phyloP scores from a whole-genome alignment of 2,113 vertebrate genomes.

The Bujurquina vittata region DNA sequence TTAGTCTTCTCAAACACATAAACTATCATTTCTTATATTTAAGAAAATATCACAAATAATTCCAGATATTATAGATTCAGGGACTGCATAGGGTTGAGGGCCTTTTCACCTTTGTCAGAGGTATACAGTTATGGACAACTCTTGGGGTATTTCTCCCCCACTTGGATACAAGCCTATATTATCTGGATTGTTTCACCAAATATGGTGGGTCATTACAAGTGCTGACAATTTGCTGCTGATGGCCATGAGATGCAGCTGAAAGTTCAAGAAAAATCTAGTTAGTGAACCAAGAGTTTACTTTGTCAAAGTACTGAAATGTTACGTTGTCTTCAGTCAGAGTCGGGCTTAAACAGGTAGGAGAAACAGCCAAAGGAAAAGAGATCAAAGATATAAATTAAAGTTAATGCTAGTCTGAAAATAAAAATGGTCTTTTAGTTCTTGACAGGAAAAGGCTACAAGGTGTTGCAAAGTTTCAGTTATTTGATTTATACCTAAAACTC shows the following conservation, averaged over 20 bases:
- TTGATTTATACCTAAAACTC: constrained; percentile 4
- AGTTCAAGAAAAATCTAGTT: neutral
- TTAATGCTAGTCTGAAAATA: neutral
- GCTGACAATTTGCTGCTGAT: neutral
- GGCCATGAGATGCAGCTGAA: neutral
- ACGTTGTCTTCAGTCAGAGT: neutral
- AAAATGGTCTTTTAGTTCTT: neutral
- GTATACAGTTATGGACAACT: neutral
- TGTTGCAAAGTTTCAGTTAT: constrained; percentile 20
- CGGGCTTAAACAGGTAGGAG: constrained; percentile 36
- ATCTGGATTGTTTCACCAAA: neutral
- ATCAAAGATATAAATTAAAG: neutral
- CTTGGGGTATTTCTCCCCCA: fast-evolving
- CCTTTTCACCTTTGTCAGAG: neutral
- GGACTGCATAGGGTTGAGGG: neutral
- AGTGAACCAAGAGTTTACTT: neutral
- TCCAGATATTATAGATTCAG: neutral
- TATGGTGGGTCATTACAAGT: neutral
- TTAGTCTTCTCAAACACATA: neutral
- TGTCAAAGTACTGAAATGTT: constrained; percentile 11
- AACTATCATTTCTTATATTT: neutral
- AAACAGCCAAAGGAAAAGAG: constrained; percentile 40
- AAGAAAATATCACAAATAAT: neutral
- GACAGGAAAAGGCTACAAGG: neutral
- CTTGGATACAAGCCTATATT: neutral